Base-by-base conservation (phyloP, 64 coral and sea anemone genomes). In the Porites australiensis region DNA sequence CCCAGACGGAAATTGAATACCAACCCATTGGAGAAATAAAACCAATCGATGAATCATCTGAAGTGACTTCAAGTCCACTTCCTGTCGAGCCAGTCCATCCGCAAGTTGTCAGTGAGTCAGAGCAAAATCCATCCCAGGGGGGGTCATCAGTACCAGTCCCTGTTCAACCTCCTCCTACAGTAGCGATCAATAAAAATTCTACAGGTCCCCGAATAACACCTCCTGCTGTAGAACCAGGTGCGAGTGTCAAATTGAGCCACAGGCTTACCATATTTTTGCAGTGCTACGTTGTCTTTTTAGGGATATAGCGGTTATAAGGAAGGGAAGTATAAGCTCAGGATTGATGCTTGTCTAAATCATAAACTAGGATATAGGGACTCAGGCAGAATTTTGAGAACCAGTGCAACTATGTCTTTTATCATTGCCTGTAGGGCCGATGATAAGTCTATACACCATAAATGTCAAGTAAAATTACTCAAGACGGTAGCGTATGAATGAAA, bases 61-160 rank as follows among this genome's bases (percentile, higher is more conserved):
- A 70, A 48, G 81, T 84, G 8, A 68, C 63, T 9, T 11, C 18
- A 46, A 48, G 64, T 4, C 81, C 81, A 23, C 81, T 84, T 19
- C 81, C 81, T 2, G 13, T 60, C 3, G 81, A 84, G 63, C 62
- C 61, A 20, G 5, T 68, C 14, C 59, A 84, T 52, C 44, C 63
- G 13, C 81, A 69, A 84, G 81, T 84, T 84, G 62, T 84, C 19
- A 84, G 49, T 14, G 81, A 50, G 60, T n/a, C 60, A 51, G 10
- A 6, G 51, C 12, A 51, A 84, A 19, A 52, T 65, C 61, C 63
- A 68, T 69, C 81, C 1, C 44, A 84, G 37, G 45, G 14, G 18
- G 44, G 0, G 6, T 46, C 43, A 18, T 61, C 79, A 19, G 59
- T 43, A 64, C 18, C 79, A 64, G 60, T 64, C 8, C 6, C 79